Evolutionary conservation across 2,888 invertebrate genomes (phyloP).

Genomic region (Andrena marginata): DNA sequence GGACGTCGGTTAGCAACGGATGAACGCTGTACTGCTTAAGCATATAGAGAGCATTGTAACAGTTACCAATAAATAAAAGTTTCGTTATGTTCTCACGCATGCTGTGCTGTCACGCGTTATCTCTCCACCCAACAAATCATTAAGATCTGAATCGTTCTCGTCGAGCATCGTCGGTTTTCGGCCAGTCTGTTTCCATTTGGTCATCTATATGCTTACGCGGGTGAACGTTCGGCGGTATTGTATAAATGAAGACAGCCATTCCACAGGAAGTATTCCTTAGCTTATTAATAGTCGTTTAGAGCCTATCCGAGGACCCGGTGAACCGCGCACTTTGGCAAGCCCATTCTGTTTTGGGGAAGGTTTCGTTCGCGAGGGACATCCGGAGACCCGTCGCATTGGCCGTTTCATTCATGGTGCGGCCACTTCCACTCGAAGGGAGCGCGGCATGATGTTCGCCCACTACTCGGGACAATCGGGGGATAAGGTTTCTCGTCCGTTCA

Average conservation of each 20-base stretch:
- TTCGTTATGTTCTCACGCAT: conserved; percentile 38
- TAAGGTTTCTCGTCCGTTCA: not conserved
- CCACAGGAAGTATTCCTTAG: conserved; percentile 74
- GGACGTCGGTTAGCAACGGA: conserved; percentile 29
- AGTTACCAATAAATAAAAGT: conserved; percentile 62
- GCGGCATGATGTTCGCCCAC: not conserved
- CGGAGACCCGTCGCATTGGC: conserved; percentile 34
- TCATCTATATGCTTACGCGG: conserved; percentile 59
- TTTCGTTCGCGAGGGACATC: conserved; percentile 13
- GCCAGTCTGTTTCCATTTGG: conserved; percentile 31
- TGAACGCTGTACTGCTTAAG: conserved; percentile 58
- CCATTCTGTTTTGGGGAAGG: conserved; percentile 10
- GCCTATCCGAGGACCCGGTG: conserved; percentile 65
- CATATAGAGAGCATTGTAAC: conserved; percentile 60
- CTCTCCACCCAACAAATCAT: conserved; percentile 15
- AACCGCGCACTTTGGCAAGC: conserved; percentile 8
- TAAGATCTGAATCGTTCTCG: not conserved
- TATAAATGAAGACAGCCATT: conserved; percentile 65
- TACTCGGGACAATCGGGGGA: conserved; percentile 14
- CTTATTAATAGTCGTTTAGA: conserved; percentile 71
- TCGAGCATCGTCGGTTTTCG: conserved; percentile 15
- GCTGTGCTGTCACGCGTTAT: conserved; percentile 22
- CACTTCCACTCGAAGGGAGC: not conserved
- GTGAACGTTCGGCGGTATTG: conserved; percentile 45
- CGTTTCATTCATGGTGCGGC: not conserved